Evolutionary conservation across 1,140 invertebrate genomes (phyloP), one percentile per base, ranked within the genome.

Genomic region (Popillia japonica): DNA sequence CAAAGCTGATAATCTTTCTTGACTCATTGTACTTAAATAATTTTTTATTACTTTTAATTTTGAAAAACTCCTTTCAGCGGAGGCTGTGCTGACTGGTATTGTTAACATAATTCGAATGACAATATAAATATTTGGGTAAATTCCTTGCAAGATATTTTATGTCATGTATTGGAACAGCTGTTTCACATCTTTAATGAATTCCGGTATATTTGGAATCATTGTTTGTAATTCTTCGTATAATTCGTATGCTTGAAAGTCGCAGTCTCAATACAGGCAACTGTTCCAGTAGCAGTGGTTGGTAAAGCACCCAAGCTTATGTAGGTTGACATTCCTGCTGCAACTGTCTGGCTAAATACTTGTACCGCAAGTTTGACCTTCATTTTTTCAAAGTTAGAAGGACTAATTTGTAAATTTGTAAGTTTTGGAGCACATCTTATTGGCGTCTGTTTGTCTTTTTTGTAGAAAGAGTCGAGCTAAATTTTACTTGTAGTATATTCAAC

Each of bases 361-460:
- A 80, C 77, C 10, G 84, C 84, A 9, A 81, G 78, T 76, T 82
- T 81, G 11, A 84, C 83, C 68, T 75, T 79, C 84, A 85, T 85
- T 82, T 81, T 81, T 81, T 84, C 55, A 76, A 85, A 84, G 72
- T 77, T 80, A 72, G 82, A 83, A 17, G 83, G 83, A 78, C 81
- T 79, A 4, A 84, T 77, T 77, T 86, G 85, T 20, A 76, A 64
- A 74, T 81, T 78, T 6, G 81, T 84, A 77, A 86, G 73, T 79
- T 83, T 83, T 42, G 75, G 78, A 68, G 79, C 79, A 17, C 61
- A 48, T 78, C 74, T 81, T 42, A 74, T 44, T 27, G 27, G 20
- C 64, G 23, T 41, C 77, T 75, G 27, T 76, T 81, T 81, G 61
- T 81, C 80, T 34, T 41, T 77, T 10, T 68, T 40, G 77, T 77